These are phyloP conservation scores for Zeuzera pyrina DNA, from an alignment of 2,888 invertebrate species.

Conservation along the genomic window DNA sequence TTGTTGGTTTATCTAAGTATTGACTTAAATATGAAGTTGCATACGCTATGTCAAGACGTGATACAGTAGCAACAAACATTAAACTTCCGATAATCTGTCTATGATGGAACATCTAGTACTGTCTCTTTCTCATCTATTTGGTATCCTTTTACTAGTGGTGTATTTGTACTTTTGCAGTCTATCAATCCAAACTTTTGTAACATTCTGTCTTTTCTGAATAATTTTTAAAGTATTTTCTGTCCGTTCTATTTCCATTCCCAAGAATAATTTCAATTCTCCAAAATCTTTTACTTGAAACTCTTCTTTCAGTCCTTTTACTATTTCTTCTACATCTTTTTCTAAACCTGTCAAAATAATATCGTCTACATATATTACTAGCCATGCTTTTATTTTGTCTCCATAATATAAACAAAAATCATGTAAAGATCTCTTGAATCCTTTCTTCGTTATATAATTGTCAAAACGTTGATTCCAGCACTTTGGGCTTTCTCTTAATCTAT, in stretches of 20 bases:
- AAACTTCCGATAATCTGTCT: background rate
- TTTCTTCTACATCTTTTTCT: constrained; percentile 2
- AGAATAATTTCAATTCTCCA: no score
- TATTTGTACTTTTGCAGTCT: background rate
- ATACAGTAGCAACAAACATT: background rate
- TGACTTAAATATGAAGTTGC: background rate
- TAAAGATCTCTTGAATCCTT: no score
- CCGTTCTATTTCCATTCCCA: no score
- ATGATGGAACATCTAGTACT: background rate
- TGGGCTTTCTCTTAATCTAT: constrained; percentile 9
- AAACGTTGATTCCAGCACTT: no score
- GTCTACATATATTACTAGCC: no score
- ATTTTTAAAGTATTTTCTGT: background rate
- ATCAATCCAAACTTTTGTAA: background rate
- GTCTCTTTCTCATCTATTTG: constrained; percentile 1
- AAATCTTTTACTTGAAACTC: no score
- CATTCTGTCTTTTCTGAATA: constrained; percentile 2
- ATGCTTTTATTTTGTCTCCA: no score
- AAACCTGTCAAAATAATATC: background rate
- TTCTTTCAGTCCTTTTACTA: no score
- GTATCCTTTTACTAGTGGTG: constrained; percentile 1
- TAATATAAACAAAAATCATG: no score
- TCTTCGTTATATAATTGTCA: no score
- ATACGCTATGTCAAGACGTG: constrained; percentile 1
- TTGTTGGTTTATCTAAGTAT: background rate